phyloP scores from a whole-genome alignment of 2,888 invertebrate genomes.

The Orchestes rusci region DNA sequence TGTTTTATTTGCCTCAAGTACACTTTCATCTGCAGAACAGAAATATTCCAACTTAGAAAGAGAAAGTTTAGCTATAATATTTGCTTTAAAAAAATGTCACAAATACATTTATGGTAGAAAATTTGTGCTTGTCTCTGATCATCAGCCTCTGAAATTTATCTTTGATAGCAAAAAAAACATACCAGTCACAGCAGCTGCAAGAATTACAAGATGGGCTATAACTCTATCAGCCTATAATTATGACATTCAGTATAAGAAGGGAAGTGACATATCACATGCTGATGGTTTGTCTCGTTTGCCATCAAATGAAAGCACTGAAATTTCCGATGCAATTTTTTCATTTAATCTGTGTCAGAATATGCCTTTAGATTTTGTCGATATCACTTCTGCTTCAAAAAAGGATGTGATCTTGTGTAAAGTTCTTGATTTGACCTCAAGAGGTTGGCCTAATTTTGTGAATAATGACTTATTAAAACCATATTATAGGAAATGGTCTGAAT shows the following conservation, averaged over 20 bases:
- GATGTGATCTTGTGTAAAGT: no score
- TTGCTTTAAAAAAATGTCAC: neutral
- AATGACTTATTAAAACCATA: no score
- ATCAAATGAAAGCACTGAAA: no score
- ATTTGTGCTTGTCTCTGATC: neutral
- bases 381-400: no score
- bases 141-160: neutral
- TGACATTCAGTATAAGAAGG: neutral
- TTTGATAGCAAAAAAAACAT: neutral
- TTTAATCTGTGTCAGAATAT: no score
- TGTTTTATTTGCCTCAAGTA: conserved; percentile 7
- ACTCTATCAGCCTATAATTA: neutral
- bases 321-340: no score
- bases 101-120: neutral
- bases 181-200: neutral
- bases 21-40: neutral
- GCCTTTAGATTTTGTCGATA: no score
- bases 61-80: neutral
- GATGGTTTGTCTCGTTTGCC: no score
- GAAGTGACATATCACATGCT: no score
- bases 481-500: no score
- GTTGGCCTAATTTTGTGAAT: no score
- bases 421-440: no score
- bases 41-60: neutral
- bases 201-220: neutral